Percentiles rank a stretch among this genome's conserved stretches.
Evolutionary conservation across 2,888 invertebrate species (phyloP).

Genomic region (Ectemnius lituratus): DNA sequence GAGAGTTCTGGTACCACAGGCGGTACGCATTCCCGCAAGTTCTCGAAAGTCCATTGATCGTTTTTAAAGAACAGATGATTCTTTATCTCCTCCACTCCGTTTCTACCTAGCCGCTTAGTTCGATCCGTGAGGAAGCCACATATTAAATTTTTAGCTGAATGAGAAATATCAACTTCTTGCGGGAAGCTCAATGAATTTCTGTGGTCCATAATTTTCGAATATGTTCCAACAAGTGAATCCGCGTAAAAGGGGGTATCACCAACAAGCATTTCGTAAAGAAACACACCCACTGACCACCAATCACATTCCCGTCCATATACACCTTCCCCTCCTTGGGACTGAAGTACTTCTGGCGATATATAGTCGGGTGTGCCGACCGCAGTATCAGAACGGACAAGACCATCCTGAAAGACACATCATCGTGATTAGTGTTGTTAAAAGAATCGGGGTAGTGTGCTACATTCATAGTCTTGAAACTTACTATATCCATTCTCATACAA

Average conservation of each 20-base stretch:
- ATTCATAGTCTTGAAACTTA: constrained; percentile 56
- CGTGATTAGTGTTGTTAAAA: background rate
- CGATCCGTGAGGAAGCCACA: constrained; percentile 96
- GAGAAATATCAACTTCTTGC: constrained; percentile 94
- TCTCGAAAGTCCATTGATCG: constrained; percentile 98
- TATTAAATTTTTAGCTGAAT: constrained; percentile 92
- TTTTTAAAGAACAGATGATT: constrained; percentile 96
- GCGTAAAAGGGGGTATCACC: constrained; percentile 99
- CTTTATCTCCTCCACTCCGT: constrained; percentile 96
- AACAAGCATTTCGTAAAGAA: constrained; percentile 98
- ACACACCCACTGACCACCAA: constrained; percentile 99
- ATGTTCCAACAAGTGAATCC: constrained; percentile 98
- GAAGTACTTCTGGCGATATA: constrained; percentile 98
- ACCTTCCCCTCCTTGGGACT: constrained; percentile 96
- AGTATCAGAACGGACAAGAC: constrained; percentile 96
- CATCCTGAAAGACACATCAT: constrained; percentile 82
- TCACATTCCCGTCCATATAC: constrained; percentile 99
- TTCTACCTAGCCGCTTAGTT: constrained; percentile 91
- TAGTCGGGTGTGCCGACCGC: constrained; percentile 99
- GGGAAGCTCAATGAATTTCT: constrained; percentile 97
- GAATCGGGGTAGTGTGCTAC: constrained; percentile 1
- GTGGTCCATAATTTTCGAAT: constrained; percentile 99
- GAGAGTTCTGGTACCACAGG: constrained; percentile 97
- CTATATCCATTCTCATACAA: constrained; percentile 98
- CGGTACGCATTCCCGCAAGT: constrained; percentile 94